Evolutionary conservation across 2,888 invertebrate genomes (phyloP).

Genomic region (Sicus ferrugineus): DNA sequence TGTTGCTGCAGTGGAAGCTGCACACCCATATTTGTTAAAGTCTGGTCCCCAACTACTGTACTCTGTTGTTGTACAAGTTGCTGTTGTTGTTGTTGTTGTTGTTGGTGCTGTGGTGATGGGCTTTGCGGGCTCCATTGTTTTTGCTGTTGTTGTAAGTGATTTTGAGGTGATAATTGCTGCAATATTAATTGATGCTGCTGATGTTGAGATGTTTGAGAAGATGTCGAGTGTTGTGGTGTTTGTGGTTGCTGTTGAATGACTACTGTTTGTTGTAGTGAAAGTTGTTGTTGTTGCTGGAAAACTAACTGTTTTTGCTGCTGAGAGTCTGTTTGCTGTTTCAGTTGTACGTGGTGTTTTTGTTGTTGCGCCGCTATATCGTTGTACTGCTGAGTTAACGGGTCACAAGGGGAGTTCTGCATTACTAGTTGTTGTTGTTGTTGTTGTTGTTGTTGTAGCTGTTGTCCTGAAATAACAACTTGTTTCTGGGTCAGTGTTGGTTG

Average conservation of each 20-base stretch:
- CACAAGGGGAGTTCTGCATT: no score
- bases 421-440: slow-evolving; percentile 53
- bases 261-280: slow-evolving; percentile 44
- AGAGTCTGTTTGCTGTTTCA: slow-evolving; percentile 56
- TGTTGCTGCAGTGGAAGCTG: slow-evolving; percentile 48
- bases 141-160: slow-evolving; percentile 56
- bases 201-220: slow-evolving; percentile 54
- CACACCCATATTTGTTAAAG: slow-evolving; percentile 44
- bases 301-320: slow-evolving; percentile 62
- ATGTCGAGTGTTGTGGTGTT: slow-evolving; percentile 55
- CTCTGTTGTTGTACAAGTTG: slow-evolving; percentile 38
- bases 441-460: slow-evolving; percentile 52
- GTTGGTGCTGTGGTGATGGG: slow-evolving; percentile 50
- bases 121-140: slow-evolving; percentile 66
- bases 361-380: slow-evolving; percentile 63
- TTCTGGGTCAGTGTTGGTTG: slow-evolving; percentile 53
- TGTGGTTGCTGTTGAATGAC: slow-evolving; percentile 62
- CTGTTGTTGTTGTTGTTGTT: slow-evolving; percentile 35
- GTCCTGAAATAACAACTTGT: slow-evolving; percentile 40
- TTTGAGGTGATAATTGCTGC: slow-evolving; percentile 67
- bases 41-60: slow-evolving; percentile 41
- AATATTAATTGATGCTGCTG: slow-evolving; percentile 69
- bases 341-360: slow-evolving; percentile 54
- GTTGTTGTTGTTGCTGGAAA: slow-evolving; percentile 58
- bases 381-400: slow-evolving; percentile 40